A percentile compares a stretch with the other conserved stretches of the same genome.
phyloP scores from a whole-genome alignment of 2,113 vertebrate genomes.

The Polypterus bichir region DNA sequence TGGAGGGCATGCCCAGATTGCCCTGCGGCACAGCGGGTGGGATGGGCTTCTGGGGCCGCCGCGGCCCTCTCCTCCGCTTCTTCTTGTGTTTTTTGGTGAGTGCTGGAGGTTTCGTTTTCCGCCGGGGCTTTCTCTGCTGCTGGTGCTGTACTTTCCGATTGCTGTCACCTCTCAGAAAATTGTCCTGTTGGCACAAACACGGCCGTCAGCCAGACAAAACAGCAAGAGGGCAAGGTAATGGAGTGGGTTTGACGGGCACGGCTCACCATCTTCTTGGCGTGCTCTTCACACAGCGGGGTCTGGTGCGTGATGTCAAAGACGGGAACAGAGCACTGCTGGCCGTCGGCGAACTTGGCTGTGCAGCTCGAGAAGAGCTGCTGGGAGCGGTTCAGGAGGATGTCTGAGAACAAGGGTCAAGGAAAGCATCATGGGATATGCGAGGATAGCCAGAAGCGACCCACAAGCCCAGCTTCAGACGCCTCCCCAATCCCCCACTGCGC shows the following conservation, averaged over 20 bases:
- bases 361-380: slow-evolving; percentile 98
- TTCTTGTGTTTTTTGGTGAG: slow-evolving; percentile 99
- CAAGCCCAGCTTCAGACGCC: too few relatives aligned
- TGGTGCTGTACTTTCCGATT: slow-evolving; percentile 89
- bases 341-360: slow-evolving; percentile 95
- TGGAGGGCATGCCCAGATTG: slow-evolving; percentile 91
- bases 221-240: not conserved
- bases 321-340: slow-evolving; percentile 92
- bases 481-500: too few relatives aligned
- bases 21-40: slow-evolving; percentile 92
- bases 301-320: slow-evolving; percentile 97
- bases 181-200: slow-evolving; percentile 59
- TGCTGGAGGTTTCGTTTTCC: slow-evolving; percentile 96
- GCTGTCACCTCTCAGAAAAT: slow-evolving; percentile 90
- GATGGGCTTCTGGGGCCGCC: slow-evolving; percentile 95
- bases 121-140: slow-evolving; percentile 94
- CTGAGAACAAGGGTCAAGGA: slow-evolving; percentile 62
- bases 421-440: slow-evolving; percentile 21
- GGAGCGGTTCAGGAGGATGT: slow-evolving; percentile 89
- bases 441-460: too few relatives aligned
- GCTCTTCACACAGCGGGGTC: slow-evolving; percentile 95
- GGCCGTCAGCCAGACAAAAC: too few relatives aligned
- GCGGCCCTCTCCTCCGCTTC: slow-evolving; percentile 80
- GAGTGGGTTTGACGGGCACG: not conserved
- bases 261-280: slow-evolving; percentile 98